Conservation (phyloP, 2,888 invertebrate genomes). For the Nowickia ferox region DNA sequence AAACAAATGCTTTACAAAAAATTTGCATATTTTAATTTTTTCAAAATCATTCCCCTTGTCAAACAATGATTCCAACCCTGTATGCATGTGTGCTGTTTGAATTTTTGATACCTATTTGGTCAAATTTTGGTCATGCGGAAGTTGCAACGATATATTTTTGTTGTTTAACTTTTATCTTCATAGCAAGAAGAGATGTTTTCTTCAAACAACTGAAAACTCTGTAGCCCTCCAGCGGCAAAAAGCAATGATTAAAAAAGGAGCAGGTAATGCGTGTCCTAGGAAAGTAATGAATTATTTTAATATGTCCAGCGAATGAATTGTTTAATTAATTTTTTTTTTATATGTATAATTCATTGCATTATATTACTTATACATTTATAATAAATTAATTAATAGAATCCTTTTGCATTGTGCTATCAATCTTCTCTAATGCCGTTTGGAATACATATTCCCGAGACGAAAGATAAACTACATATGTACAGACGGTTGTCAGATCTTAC, state of each 20-base stretch:
- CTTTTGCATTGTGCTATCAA: too few relatives aligned
- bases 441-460: too few relatives aligned
- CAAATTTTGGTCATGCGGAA: slow-evolving; percentile 53
- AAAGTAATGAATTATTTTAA: too few relatives aligned
- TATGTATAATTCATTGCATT: too few relatives aligned
- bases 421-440: too few relatives aligned
- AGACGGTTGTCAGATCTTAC: too few relatives aligned
- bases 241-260: neutral
- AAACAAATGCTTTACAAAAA: slow-evolving; percentile 13
- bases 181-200: neutral
- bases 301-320: too few relatives aligned
- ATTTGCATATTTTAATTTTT: slow-evolving; percentile 61
- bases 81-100: slow-evolving; percentile 4
- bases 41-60: neutral
- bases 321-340: too few relatives aligned
- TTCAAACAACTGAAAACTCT: slow-evolving; percentile 36
- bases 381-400: too few relatives aligned
- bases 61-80: slow-evolving; percentile 22
- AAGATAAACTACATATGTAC: too few relatives aligned
- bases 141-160: slow-evolving; percentile 23
- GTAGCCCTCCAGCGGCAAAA: neutral
- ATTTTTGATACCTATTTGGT: slow-evolving; percentile 64
- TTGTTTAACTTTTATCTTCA: slow-evolving; percentile 21
- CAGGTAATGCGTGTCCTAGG: too few relatives aligned
- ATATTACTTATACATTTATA: too few relatives aligned